Conservation (phyloP, 2,888 invertebrate genomes). For the Eulithis testata region DNA sequence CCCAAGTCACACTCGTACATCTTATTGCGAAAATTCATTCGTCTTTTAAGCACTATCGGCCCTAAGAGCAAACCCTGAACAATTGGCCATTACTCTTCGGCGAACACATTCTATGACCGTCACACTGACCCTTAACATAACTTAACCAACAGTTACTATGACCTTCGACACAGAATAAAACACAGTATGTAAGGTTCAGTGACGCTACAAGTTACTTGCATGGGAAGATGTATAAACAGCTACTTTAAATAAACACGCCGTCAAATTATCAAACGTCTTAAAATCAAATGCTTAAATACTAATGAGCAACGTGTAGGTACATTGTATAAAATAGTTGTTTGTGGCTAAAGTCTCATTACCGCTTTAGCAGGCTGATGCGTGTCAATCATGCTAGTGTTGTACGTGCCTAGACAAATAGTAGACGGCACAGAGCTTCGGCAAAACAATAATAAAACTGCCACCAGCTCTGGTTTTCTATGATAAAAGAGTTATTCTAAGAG, state of each 20-base stretch:
- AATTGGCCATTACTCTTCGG: slow-evolving; percentile 47
- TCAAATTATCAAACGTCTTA: slow-evolving; percentile 50
- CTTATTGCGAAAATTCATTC: slow-evolving; percentile 35
- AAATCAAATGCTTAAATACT: slow-evolving; percentile 51
- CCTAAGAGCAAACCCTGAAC: slow-evolving; percentile 26
- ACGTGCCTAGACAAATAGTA: background rate
- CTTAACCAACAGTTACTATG: slow-evolving; percentile 18
- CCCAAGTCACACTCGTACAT: slow-evolving; percentile 33
- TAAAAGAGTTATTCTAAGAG: too few species aligned
- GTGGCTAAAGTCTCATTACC: slow-evolving; percentile 74
- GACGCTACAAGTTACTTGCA: slow-evolving; percentile 33
- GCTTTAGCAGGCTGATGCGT: slow-evolving; percentile 66
- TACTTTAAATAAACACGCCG: slow-evolving; percentile 49
- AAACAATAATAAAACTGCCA: background rate
- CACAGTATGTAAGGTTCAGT: slow-evolving; percentile 18
- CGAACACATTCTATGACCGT: slow-evolving; percentile 45
- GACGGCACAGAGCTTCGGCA: slow-evolving; percentile 1
- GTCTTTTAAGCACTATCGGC: slow-evolving; percentile 27
- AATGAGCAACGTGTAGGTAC: slow-evolving; percentile 41
- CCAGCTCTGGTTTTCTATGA: too few species aligned
- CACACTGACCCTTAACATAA: slow-evolving; percentile 47
- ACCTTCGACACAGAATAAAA: slow-evolving; percentile 21
- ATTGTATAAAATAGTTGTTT: slow-evolving; percentile 58
- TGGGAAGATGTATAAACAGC: slow-evolving; percentile 41
- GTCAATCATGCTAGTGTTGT: slow-evolving; percentile 64